Conservation (phyloP, 2,113 vertebrate genomes). For the Corapipo altera region DNA sequence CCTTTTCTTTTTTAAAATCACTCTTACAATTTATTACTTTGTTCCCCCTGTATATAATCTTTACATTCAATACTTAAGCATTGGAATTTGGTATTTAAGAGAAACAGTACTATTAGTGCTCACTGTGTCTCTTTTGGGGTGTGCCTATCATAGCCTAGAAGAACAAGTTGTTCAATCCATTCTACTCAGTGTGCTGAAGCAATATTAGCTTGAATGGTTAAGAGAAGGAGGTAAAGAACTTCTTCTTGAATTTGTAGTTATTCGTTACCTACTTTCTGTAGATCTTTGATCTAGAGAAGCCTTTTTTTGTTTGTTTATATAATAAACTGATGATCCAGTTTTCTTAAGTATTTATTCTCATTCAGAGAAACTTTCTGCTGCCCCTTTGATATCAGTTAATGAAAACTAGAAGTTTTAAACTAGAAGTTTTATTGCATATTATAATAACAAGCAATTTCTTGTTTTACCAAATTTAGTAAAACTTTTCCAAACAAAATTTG, state of each 20-base stretch:
- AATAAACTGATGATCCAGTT: neutral
- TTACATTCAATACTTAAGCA: neutral
- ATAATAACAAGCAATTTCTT: neutral
- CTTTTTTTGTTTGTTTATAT: neutral
- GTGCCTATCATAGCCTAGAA: neutral
- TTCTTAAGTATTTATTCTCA: neutral
- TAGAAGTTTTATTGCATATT: neutral
- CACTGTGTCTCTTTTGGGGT: neutral
- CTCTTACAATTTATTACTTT: rapidly evolving
- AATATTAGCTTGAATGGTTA: neutral
- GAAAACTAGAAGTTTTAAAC: neutral
- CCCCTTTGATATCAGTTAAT: neutral
- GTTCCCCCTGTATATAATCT: neutral
- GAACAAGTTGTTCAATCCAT: neutral
- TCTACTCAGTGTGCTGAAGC: neutral
- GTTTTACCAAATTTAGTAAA: neutral
- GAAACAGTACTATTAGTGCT: neutral
- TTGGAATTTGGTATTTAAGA: neutral
- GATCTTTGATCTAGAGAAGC: neutral
- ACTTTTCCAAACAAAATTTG: neutral
- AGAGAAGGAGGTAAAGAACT: neutral
- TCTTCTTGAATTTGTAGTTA: neutral
- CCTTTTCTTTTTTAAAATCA: neutral
- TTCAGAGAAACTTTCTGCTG: neutral
- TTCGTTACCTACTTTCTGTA: neutral